A percentile compares a stretch with the other conserved stretches of the same genome.
Conservation (phyloP, 1,140 invertebrate species). For the Ceratitis capitata region DNA sequence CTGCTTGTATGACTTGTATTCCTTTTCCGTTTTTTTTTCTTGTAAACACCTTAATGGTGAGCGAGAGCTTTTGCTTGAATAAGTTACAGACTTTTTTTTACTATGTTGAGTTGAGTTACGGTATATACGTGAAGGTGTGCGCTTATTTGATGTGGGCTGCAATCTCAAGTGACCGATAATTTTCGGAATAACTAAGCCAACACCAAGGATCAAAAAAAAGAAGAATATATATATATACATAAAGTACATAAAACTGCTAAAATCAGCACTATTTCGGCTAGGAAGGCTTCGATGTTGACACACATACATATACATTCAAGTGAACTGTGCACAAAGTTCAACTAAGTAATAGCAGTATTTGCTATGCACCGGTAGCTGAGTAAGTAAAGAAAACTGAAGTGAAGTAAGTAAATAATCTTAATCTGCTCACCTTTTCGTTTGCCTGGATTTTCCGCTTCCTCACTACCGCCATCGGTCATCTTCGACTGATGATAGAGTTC, state of each 20-base stretch:
- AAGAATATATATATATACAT: not conserved
- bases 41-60: not conserved
- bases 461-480: slow-evolving; percentile 57
- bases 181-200: not conserved
- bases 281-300: not conserved
- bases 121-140: not conserved
- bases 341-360: not conserved
- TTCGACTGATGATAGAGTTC: slow-evolving; percentile 61
- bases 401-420: slow-evolving; percentile 14
- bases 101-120: not conserved
- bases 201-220: no score
- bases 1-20: not conserved
- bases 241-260: no score
- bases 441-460: slow-evolving; percentile 61
- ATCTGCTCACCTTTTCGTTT: slow-evolving; percentile 62
- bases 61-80: not conserved
- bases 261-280: not conserved
- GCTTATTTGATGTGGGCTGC: not conserved
- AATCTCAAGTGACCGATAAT: slow-evolving; percentile 40
- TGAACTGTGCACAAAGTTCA: not conserved
- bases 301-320: not conserved
- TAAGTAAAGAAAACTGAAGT: no score
- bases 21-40: not conserved
- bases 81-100: not conserved
- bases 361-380: not conserved